These are phyloP conservation scores for Battus philenor DNA, from an alignment of 1,140 invertebrate genomes.

Conservation along the genomic window DNA sequence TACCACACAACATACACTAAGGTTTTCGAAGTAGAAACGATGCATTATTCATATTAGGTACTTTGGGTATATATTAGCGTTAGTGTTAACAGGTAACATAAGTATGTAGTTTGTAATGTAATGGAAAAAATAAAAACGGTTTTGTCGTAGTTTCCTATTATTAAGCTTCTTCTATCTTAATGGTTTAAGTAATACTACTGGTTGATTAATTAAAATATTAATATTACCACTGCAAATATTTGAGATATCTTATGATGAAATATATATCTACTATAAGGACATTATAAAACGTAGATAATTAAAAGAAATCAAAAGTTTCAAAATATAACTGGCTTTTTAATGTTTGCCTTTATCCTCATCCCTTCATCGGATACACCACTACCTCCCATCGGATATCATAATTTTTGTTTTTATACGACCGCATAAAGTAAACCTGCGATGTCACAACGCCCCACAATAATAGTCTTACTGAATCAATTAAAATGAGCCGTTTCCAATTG, in stretches of 20 bases:
- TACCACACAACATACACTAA: constrained; percentile 66
- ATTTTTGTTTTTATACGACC: constrained; percentile 68
- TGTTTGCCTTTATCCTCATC: constrained; percentile 38
- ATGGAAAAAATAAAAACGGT: constrained; percentile 65
- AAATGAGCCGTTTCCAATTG: constrained; percentile 42
- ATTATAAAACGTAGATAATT: constrained; percentile 78
- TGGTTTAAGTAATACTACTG: constrained; percentile 75
- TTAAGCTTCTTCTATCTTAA: constrained; percentile 77
- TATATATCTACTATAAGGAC: constrained; percentile 77
- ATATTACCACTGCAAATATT: constrained; percentile 78
- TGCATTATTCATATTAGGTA: constrained; percentile 76
- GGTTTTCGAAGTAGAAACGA: constrained; percentile 72
- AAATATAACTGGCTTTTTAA: constrained; percentile 74
- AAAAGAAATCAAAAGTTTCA: constrained; percentile 77
- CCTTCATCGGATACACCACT: constrained; percentile 31
- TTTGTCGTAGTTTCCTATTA: constrained; percentile 75
- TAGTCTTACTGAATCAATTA: constrained; percentile 43
- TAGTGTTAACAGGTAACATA: constrained; percentile 73
- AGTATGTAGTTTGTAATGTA: constrained; percentile 74
- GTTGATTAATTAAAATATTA: constrained; percentile 76
- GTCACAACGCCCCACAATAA: constrained; percentile 21
- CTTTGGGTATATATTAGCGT: constrained; percentile 76
- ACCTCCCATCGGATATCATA: constrained; percentile 49
- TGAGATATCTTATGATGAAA: constrained; percentile 76
- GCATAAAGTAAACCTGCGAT: constrained; percentile 23